Evolutionary conservation across 2,113 vertebrate genomes (phyloP).

Genomic region (Dicentrarchus labrax): DNA sequence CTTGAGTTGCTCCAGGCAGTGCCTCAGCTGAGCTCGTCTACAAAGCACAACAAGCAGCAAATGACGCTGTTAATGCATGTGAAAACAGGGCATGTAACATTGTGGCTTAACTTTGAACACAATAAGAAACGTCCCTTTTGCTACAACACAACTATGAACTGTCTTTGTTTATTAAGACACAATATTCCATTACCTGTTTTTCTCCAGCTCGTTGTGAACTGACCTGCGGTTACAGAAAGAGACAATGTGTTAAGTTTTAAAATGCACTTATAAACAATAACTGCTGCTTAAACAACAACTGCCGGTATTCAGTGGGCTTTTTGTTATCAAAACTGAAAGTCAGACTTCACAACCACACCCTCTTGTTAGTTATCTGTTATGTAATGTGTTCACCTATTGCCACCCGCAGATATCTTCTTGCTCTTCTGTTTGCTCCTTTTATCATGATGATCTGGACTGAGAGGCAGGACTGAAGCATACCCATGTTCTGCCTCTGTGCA

Average conservation of each 20-base stretch:
- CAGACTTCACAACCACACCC: conserved; percentile 56
- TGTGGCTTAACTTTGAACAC: neutral
- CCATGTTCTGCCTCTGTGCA: conserved; percentile 92
- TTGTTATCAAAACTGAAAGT: conserved; percentile 25
- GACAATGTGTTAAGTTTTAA: neutral
- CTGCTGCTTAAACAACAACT: neutral
- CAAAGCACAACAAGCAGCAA: neutral
- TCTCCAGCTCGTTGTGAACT: conserved; percentile 92
- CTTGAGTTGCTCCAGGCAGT: conserved; percentile 92
- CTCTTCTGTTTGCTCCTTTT: conserved; percentile 84
- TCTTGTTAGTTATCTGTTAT: conserved; percentile 42
- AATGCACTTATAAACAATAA: neutral
- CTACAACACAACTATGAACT: neutral
- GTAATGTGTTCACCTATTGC: conserved; percentile 82
- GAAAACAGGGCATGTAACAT: neutral
- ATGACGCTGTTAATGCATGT: neutral
- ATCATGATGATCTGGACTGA: conserved; percentile 73
- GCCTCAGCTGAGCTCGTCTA: conserved; percentile 93
- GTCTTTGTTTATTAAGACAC: neutral
- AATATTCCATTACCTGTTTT: conserved; percentile 86
- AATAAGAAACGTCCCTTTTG: neutral
- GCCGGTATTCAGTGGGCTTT: too few relatives aligned
- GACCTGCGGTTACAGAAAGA: conserved; percentile 81
- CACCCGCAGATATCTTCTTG: conserved; percentile 81
- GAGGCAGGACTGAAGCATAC: conserved; percentile 89